phyloP scores from a whole-genome alignment of 2,797 vertebrate species.

The Neosalanx taihuensis region DNA sequence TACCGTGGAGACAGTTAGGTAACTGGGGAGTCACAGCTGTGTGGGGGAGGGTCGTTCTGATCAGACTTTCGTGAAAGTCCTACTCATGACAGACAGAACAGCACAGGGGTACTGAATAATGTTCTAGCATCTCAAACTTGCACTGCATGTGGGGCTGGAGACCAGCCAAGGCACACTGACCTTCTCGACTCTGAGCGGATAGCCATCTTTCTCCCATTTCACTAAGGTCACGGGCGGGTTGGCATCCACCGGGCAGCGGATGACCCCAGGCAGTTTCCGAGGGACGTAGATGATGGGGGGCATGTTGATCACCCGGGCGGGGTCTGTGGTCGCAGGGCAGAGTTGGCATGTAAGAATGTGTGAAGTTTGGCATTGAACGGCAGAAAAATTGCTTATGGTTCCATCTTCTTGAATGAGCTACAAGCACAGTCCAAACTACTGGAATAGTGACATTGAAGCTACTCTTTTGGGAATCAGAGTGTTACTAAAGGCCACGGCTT shows the following conservation, averaged over 20 bases:
- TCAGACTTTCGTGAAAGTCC: background rate
- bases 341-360: background rate
- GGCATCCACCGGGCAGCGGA: constrained; percentile 97
- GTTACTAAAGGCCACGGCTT: too few species aligned
- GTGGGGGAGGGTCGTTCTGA: background rate
- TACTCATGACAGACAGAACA: background rate
- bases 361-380: background rate
- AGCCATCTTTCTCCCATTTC: constrained; percentile 98
- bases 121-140: too few species aligned
- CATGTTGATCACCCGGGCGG: constrained; percentile 98
- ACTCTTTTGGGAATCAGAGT: too few species aligned
- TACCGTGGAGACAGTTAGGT: background rate
- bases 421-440: too few species aligned
- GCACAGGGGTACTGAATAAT: background rate
- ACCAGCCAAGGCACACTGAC: constrained; percentile 41
- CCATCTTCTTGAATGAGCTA: too few species aligned
- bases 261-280: constrained; percentile 94
- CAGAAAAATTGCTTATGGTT: background rate
- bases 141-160: background rate
- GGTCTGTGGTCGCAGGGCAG: constrained; percentile 72
- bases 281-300: constrained; percentile 95
- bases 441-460: too few species aligned
- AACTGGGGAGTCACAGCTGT: background rate
- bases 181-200: constrained; percentile 85
- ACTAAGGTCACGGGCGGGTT: constrained; percentile 92